phyloP scores from a whole-genome alignment of 2,113 vertebrate genomes.

The Dicaeum eximium region DNA sequence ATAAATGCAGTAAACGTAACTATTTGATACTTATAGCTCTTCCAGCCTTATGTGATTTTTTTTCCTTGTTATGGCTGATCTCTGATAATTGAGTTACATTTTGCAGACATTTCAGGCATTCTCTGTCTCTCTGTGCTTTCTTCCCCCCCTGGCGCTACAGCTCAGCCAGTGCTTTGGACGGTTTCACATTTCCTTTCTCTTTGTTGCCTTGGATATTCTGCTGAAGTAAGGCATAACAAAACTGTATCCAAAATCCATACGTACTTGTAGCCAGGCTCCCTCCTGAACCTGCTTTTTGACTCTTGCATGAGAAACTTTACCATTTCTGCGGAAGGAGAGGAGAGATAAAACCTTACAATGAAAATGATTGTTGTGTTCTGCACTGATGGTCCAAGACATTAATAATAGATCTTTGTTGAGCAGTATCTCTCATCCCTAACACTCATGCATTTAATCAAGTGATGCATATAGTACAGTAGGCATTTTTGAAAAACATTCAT shows the following conservation, averaged over 20 bases:
- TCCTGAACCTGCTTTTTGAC: constrained; percentile 37
- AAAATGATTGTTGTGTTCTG: constrained; percentile 6
- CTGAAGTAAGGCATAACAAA: constrained; percentile 69
- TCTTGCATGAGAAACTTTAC: constrained; percentile 11
- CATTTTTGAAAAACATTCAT: neutral
- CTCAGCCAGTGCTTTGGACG: constrained; percentile 35
- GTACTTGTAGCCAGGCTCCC: neutral
- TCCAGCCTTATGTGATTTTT: constrained; percentile 71
- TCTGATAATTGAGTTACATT: constrained; percentile 70
- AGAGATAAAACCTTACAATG: constrained; percentile 20
- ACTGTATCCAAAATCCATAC: constrained; percentile 56
- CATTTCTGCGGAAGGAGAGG: neutral
- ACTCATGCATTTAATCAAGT: constrained; percentile 9
- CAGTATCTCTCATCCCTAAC: neutral
- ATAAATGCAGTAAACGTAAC: constrained; percentile 77
- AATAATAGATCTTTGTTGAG: constrained; percentile 14
- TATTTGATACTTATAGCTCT: constrained; percentile 74
- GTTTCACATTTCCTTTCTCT: constrained; percentile 44
- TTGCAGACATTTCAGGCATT: constrained; percentile 62
- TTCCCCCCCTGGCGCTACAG: neutral
- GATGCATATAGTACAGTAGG: neutral
- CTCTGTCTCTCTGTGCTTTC: constrained; percentile 48
- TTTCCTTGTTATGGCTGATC: constrained; percentile 68
- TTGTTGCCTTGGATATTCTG: constrained; percentile 70
- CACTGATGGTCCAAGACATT: constrained; percentile 21